Evolutionary conservation across 2,113 vertebrate species (phyloP).

Genomic region (Lasiurus cinereus): DNA sequence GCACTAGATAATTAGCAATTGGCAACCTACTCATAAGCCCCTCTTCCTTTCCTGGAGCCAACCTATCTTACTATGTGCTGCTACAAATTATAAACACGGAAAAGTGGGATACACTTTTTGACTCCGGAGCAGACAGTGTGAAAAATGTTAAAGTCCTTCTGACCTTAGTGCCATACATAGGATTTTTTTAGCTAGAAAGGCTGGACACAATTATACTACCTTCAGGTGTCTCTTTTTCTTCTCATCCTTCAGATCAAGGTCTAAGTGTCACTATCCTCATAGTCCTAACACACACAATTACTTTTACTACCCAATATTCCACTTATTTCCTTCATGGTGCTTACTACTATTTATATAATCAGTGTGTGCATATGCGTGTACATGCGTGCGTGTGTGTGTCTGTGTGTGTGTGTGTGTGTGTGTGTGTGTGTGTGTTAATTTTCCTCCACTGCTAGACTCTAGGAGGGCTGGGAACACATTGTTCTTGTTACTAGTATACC

Average conservation of each 20-base stretch:
- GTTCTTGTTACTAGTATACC: background rate
- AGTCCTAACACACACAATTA: background rate
- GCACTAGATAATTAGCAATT: background rate
- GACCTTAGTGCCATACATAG: background rate
- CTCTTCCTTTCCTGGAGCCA: background rate
- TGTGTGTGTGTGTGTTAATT: background rate
- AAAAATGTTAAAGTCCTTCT: background rate
- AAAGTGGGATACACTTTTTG: background rate
- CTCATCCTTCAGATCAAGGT: background rate
- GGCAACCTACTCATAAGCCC: background rate
- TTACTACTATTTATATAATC: background rate
- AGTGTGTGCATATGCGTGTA: background rate
- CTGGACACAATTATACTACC: background rate
- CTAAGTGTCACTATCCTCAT: background rate
- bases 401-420: background rate
- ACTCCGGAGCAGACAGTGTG: background rate
- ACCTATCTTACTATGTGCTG: background rate
- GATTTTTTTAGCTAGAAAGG: background rate
- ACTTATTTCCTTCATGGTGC: background rate
- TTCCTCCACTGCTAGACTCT: background rate
- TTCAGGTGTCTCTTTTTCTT: background rate
- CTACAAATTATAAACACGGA: background rate
- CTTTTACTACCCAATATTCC: background rate
- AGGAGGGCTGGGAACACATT: background rate
- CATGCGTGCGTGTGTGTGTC: background rate